Evolutionary conservation across 2,113 vertebrate species (phyloP), one percentile per base, ranked within the genome.

Genomic region (Ctenodactylus gundi): DNA sequence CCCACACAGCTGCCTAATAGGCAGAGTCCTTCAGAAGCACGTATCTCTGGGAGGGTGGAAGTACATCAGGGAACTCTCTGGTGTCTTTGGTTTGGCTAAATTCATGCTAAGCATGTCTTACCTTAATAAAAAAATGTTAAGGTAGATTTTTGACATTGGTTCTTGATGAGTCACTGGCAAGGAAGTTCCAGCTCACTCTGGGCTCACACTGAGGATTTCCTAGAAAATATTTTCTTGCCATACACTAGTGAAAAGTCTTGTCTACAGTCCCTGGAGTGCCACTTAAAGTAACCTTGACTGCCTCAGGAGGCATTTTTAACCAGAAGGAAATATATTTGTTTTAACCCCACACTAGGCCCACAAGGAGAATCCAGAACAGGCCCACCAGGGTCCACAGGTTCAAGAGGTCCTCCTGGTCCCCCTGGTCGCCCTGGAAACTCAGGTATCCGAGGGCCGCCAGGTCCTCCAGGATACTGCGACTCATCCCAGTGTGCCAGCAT

Each of bases 401-500:
- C 99, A 70, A 93, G 98, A 60, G 99, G 99, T 82, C 96, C 98
- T 12, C 99, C 99, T 3, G 99, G 99, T 0, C 98, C 99, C 0
- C 99, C 99, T 4, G 99, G 99, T 84, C 99, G 99, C 94, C 98
- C 99, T 67, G 99, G 99, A 62, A 98, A 99, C 62, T 97, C 98
- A 3, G 99, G 99, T 25, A 97, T 99, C 90, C 98, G 99, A 70
- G 99, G 99, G 1, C 99, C 99, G 0, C 98, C 99, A 0, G 99
- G 99, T 49, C 98, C 99, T 82, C 97, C 99, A 44, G 99, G 99
- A n/a, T 99, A 99, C 97, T 99, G 99, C 58, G 99, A 99, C 97
- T 99, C 99, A 12, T 99, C 99, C 70, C 99, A 99, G 97, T 99
- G 99, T 87, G 99, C 99, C 36, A 99, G 99, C 83, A 99, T 99